Conservation (phyloP, 2,797 vertebrate genomes). For the Coracias cyanogaster region DNA sequence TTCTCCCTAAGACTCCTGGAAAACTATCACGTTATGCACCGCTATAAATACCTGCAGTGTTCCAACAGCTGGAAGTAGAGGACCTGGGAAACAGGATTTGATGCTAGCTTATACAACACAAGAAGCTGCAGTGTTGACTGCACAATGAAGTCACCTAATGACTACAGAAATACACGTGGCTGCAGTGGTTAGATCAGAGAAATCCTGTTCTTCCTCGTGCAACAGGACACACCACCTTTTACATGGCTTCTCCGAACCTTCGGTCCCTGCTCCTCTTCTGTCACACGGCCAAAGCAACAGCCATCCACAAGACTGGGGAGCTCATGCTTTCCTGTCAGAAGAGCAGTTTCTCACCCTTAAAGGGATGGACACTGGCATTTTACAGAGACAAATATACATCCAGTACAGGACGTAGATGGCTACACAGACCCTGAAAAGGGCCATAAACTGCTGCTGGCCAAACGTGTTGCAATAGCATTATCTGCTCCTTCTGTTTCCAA, state of each 20-base stretch:
- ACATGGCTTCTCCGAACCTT: not conserved
- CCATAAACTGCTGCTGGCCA: not conserved
- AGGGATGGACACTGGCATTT: not conserved
- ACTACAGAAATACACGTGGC: not conserved
- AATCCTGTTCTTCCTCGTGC: not conserved
- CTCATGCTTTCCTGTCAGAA: not conserved
- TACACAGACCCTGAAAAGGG: not conserved
- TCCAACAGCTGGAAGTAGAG: not conserved
- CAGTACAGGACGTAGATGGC: not conserved
- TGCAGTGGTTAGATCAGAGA: not conserved
- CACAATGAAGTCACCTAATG: not conserved
- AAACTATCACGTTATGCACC: accelerated
- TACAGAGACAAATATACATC: not conserved
- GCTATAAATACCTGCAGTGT: not conserved
- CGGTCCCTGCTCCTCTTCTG: not conserved
- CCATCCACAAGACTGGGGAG: not conserved
- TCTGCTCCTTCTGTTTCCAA: not conserved
- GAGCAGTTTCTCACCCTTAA: not conserved
- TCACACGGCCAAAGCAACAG: accelerated
- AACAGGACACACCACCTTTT: not conserved
- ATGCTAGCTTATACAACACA: not conserved
- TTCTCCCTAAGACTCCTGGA: not conserved
- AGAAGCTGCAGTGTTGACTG: not conserved
- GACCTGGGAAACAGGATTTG: not conserved
- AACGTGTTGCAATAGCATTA: not conserved